These are phyloP conservation scores for Ceyx melanurus DNA, from an alignment of 2,113 vertebrate genomes.

Conservation along the genomic window DNA sequence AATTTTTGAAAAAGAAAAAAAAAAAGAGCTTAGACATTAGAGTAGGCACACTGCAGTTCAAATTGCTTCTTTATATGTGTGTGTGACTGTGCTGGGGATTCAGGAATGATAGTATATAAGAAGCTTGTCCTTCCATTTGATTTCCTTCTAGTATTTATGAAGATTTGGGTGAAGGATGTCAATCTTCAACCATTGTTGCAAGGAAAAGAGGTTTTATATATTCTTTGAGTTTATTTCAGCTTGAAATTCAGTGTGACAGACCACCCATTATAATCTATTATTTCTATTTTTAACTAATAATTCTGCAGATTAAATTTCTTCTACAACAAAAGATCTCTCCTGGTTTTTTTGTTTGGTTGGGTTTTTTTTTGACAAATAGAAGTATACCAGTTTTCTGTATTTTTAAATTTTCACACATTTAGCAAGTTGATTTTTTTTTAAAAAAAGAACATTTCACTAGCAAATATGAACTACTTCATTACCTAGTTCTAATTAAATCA, in stretches of 20 bases:
- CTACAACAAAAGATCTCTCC: background rate
- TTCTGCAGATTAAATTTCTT: background rate
- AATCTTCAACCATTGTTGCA: background rate
- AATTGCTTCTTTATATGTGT: background rate
- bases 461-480: background rate
- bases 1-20: background rate
- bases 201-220: background rate
- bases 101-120: background rate
- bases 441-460: background rate
- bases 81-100: accelerated
- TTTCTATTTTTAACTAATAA: background rate
- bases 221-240: background rate
- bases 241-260: background rate
- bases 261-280: background rate
- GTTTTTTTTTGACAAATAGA: background rate
- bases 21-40: background rate
- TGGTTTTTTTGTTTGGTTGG: background rate
- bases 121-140: background rate
- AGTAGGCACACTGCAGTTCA: too few relatives aligned
- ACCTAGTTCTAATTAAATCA: background rate
- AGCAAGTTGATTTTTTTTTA: background rate
- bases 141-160: background rate
- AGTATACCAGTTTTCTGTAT: accelerated
- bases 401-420: background rate
- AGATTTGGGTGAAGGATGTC: background rate